Conservation (phyloP, 2,797 vertebrate species). For the Ficedula albicollis region DNA sequence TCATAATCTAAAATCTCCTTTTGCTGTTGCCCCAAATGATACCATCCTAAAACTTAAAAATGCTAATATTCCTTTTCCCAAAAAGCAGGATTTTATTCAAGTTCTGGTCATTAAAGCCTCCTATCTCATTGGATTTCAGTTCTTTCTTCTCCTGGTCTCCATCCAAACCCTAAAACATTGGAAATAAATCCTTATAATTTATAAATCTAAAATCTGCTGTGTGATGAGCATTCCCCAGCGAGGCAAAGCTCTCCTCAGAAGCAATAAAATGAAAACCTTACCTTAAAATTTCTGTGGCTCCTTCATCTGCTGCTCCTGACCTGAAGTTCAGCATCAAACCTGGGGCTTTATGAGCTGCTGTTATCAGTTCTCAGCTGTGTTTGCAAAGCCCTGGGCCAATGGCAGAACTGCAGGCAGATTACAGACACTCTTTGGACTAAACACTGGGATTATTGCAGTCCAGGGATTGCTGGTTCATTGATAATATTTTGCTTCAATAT, state of each 20-base stretch:
- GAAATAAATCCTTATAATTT: background rate
- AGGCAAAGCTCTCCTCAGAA: background rate
- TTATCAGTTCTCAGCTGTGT: constrained; percentile 57
- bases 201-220: rapidly evolving
- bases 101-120: background rate
- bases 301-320: background rate
- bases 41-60: background rate
- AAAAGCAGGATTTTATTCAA: background rate
- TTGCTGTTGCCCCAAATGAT: too few species aligned
- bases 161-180: background rate
- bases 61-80: rapidly evolving
- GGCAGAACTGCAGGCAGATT: background rate
- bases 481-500: background rate
- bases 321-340: background rate
- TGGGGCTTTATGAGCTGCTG: constrained; percentile 53
- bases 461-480: constrained; percentile 56
- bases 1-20: background rate
- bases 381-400: constrained; percentile 42
- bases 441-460: background rate
- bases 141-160: background rate
- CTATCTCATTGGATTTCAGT: background rate
- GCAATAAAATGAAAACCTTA: background rate
- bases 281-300: constrained; percentile 28
- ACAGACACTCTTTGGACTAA: background rate
- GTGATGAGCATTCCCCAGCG: rapidly evolving